Conservation (phyloP, 1,140 invertebrate species). For the Hypsibius dujardini region DNA sequence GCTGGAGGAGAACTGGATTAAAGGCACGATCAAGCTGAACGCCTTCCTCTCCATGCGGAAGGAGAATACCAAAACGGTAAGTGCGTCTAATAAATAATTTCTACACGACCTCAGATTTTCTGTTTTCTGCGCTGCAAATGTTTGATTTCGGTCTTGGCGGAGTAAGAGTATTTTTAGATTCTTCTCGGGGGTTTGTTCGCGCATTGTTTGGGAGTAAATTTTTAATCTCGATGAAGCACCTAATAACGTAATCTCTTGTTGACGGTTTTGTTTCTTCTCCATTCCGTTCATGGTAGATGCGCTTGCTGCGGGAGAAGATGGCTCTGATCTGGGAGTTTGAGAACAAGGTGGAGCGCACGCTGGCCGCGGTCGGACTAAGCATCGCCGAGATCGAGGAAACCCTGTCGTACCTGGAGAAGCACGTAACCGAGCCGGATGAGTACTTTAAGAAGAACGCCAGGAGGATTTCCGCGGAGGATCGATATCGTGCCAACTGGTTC, state of each 20-base stretch:
- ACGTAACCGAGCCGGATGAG: background rate
- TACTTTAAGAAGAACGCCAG: constrained; percentile 8
- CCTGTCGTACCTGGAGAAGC: constrained; percentile 7
- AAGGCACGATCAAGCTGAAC: constrained; percentile 4
- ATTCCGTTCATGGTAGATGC: background rate
- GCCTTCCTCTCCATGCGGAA: background rate
- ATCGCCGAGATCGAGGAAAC: constrained; percentile 11
- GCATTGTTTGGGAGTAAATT: too few relatives aligned
- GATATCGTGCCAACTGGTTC: constrained; percentile 11
- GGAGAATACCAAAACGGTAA: constrained; percentile 1
- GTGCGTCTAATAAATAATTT: too few relatives aligned
- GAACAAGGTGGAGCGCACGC: background rate
- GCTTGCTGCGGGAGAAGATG: constrained; percentile 5
- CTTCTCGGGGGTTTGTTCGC: too few relatives aligned
- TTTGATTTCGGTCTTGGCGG: background rate
- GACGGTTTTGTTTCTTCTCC: background rate
- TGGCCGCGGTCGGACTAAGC: constrained; percentile 3
- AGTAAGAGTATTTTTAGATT: background rate
- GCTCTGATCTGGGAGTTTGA: background rate
- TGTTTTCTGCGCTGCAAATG: background rate
- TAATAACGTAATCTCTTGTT: background rate
- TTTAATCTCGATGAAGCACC: too few relatives aligned
- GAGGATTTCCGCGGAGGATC: constrained; percentile 1
- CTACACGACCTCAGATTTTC: background rate
- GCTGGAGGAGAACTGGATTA: constrained; percentile 16